Evolutionary conservation across 2,888 invertebrate species (phyloP).

Genomic region (Agrilus cyanescens): DNA sequence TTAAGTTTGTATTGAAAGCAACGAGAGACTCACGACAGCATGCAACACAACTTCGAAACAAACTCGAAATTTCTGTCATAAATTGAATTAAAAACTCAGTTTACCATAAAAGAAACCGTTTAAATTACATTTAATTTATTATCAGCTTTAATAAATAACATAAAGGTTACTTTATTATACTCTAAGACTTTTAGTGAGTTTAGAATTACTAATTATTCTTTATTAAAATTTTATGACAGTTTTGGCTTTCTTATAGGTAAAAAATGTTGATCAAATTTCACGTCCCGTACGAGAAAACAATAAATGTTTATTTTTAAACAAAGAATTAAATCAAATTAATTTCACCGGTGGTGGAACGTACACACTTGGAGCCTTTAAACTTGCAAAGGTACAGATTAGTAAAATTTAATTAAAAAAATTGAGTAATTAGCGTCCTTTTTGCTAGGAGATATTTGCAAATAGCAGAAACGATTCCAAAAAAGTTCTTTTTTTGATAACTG

Average conservation of each 20-base stretch:
- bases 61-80: too few relatives aligned
- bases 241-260: conserved; percentile 16
- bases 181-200: too few relatives aligned
- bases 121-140: too few relatives aligned
- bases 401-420: neutral
- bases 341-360: conserved; percentile 58
- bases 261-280: conserved; percentile 49
- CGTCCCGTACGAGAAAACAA: conserved; percentile 39
- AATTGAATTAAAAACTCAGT: too few relatives aligned
- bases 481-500: conserved; percentile 55
- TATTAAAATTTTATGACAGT: too few relatives aligned
- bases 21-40: too few relatives aligned
- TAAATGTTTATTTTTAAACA: conserved; percentile 51
- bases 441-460: conserved; percentile 38
- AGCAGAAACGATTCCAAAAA: conserved; percentile 40
- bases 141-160: too few relatives aligned
- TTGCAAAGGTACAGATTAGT: conserved; percentile 41
- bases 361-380: conserved; percentile 53
- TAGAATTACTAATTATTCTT: too few relatives aligned
- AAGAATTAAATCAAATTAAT: conserved; percentile 45
- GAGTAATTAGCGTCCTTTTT: conserved; percentile 6
- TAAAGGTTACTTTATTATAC: too few relatives aligned
- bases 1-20: too few relatives aligned
- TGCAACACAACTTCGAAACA: too few relatives aligned
- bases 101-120: too few relatives aligned